phyloP scores from a whole-genome alignment of 1,140 invertebrate species.

The Leptopilina clavipes region DNA sequence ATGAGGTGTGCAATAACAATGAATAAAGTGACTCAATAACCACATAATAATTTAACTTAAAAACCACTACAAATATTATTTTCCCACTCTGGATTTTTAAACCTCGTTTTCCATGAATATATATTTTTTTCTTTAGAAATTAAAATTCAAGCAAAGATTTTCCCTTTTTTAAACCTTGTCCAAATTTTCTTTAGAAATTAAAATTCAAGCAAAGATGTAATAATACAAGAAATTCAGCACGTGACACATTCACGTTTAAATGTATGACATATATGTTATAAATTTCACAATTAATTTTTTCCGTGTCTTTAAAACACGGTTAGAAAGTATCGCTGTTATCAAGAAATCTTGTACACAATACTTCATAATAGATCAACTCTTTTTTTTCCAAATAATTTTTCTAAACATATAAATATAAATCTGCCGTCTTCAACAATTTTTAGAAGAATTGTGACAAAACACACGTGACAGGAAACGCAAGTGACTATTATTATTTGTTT shows the following conservation, averaged over 20 bases:
- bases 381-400: conserved; percentile 1
- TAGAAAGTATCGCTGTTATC: neutral
- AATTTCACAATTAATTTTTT: conserved; percentile 17
- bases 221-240: neutral
- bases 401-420: neutral
- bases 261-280: neutral
- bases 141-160: too few species aligned
- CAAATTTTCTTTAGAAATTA: too few species aligned
- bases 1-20: too few species aligned
- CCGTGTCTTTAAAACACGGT: neutral
- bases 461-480: conserved; percentile 7
- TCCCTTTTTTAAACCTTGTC: too few species aligned
- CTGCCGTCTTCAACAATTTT: neutral
- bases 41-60: too few species aligned
- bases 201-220: too few species aligned
- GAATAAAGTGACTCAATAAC: too few species aligned
- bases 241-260: neutral
- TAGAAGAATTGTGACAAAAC: neutral
- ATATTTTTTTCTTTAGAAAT: too few species aligned
- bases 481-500: neutral
- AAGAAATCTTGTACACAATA: conserved; percentile 4
- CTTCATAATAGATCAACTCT: neutral
- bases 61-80: too few species aligned
- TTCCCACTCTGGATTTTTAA: too few species aligned
- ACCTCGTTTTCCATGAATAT: too few species aligned